phyloP scores from a whole-genome alignment of 2,113 vertebrate species.

The Rhabdomys dilectus region DNA sequence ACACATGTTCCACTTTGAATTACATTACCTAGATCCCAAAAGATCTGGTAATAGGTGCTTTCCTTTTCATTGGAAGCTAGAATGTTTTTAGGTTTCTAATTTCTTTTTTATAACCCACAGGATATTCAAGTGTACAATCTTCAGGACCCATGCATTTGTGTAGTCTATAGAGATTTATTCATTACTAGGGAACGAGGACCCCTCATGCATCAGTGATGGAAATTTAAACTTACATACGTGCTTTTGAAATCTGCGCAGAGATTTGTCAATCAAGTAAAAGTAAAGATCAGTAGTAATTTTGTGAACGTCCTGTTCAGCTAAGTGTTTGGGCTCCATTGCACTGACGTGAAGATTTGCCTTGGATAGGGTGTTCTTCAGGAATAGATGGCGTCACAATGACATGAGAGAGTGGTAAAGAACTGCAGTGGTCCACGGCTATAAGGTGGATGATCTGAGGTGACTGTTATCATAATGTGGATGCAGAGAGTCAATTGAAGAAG shows the following conservation, averaged over 20 bases:
- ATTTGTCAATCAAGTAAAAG: not conserved
- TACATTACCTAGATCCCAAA: not conserved
- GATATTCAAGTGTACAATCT: not conserved
- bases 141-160: not conserved
- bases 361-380: conserved; percentile 59
- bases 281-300: conserved; percentile 39
- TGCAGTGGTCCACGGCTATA: not conserved
- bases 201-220: too few species aligned
- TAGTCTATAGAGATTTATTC: too few species aligned
- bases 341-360: conserved; percentile 50
- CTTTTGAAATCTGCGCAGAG: not conserved
- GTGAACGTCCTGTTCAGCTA: conserved; percentile 46
- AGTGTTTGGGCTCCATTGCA: conserved; percentile 50
- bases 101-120: not conserved
- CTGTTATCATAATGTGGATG: not conserved
- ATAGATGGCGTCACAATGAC: conserved; percentile 37
- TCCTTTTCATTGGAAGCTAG: not conserved
- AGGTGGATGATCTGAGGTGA: conserved; percentile 17
- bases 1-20: not conserved
- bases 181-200: not conserved
- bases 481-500: not conserved
- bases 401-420: not conserved
- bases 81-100: not conserved
- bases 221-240: not conserved
- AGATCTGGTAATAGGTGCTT: not conserved